Conservation (phyloP, 2,888 invertebrate species). For the Fragum whitleyi region DNA sequence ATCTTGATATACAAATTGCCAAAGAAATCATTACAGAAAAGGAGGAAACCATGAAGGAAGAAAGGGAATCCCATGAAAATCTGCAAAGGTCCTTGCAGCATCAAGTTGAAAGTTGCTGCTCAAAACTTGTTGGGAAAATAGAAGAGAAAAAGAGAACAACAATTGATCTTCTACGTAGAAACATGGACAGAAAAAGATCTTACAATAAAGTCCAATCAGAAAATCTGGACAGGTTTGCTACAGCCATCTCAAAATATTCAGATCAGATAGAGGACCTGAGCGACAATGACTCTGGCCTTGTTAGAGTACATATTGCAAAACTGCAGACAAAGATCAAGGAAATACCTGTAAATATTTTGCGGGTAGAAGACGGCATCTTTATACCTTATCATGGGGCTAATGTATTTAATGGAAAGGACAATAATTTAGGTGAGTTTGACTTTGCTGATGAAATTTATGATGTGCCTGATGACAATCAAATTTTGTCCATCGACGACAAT, state of each 20-base stretch:
- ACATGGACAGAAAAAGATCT: background rate
- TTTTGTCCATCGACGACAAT: background rate
- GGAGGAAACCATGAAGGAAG: background rate
- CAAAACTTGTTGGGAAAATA: background rate
- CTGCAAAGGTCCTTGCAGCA: background rate
- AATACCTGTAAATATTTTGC: background rate
- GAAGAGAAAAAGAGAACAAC: background rate
- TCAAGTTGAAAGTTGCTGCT: background rate
- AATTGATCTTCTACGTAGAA: background rate
- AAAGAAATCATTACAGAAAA: background rate
- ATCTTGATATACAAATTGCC: background rate
- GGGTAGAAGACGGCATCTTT: background rate
- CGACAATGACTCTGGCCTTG: background rate
- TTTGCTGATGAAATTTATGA: background rate
- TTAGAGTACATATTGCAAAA: background rate
- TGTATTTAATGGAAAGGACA: background rate
- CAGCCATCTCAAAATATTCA: background rate
- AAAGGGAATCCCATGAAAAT: background rate
- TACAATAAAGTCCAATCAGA: background rate
- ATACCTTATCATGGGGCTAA: background rate
- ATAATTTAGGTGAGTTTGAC: background rate
- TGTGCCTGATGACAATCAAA: background rate
- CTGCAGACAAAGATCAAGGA: background rate
- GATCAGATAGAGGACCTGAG: background rate
- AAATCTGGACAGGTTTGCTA: background rate